Evolutionary conservation across 2,888 invertebrate genomes (phyloP), one percentile per base, ranked within the genome.

Genomic region (Cerastis rubricosa): DNA sequence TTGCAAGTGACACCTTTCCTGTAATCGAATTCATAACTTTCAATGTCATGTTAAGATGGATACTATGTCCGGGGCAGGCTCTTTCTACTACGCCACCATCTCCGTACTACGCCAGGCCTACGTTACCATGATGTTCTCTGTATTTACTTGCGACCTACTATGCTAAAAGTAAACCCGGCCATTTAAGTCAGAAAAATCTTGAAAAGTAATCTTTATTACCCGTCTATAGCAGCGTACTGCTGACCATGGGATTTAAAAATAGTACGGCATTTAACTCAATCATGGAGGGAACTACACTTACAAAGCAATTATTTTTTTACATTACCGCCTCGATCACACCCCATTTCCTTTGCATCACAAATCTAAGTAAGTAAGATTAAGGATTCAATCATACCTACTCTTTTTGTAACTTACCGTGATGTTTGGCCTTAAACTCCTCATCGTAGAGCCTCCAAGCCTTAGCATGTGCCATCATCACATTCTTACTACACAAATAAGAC

Each of bases 391-490:
- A 22, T 8, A 40, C n/a, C n/a, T n/a, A n/a, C 6, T 7, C 14
- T n/a, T 43, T 43, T 64, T 1, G 0, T 4, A 35, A 64, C 79
- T 71, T 40, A 86, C 86, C 86, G 19, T 84, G 47, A 59, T 76
- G 78, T 14, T 76, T 85, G 7, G 92, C 81, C 84, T 95, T 96
- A 88, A 97, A 98, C 59, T 97, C 94, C 43, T 95, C 89, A 66
- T 97, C 96, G 85, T 97, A 98, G 82, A 97, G 93, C 87, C 97
- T 97, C 86, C 97, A 97, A 5, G 97, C 97, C 81, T 95, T 97
- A 0, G 97, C 97, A 89, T 98, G 98, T 0, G 98, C 97, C 82
- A 97, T 95, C 29, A 98, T 90, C 22, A 97, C 90, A 88, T 98
- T 97, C 89, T 98, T 98, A 1, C 95, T 97, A 80, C 98, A 98